A percentile compares a stretch with the other conserved stretches of the same genome.
Evolutionary conservation across 2,888 invertebrate species (phyloP).

Genomic region (Mechanitis messenoides): DNA sequence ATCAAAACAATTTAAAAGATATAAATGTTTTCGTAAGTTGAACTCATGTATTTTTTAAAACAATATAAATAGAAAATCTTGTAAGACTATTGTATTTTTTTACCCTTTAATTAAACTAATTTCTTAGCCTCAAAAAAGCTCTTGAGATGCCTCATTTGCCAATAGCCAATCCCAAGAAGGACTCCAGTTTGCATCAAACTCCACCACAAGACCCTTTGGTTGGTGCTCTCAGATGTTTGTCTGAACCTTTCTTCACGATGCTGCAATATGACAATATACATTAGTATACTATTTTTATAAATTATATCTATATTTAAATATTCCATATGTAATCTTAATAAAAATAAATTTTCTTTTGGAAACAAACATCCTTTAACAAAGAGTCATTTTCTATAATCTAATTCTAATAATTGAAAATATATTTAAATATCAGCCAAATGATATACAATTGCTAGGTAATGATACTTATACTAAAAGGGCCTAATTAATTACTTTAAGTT

Average conservation of each 20-base stretch:
- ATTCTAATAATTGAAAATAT: no score
- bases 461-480: no score
- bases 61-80: conserved; percentile 22
- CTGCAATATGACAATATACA: conserved; percentile 60
- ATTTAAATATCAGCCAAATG: no score
- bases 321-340: no score
- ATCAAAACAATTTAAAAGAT: conserved; percentile 35
- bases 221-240: conserved; percentile 98
- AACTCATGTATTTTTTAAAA: conserved; percentile 8
- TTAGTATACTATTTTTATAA: not conserved
- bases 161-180: conserved; percentile 94
- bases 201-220: conserved; percentile 97
- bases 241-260: conserved; percentile 98
- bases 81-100: conserved; percentile 15
- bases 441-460: no score
- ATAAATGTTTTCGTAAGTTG: conserved; percentile 13
- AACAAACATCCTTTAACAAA: no score
- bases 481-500: no score
- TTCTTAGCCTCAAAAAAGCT: conserved; percentile 99
- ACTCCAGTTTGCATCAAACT: conserved; percentile 94
- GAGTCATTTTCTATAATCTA: no score
- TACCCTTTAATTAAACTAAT: conserved; percentile 81
- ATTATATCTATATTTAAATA: no score
- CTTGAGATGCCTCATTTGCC: conserved; percentile 99
- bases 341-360: no score